Base-by-base conservation (phyloP, 2,888 invertebrate species). In the Phrixothrix hirtus region DNA sequence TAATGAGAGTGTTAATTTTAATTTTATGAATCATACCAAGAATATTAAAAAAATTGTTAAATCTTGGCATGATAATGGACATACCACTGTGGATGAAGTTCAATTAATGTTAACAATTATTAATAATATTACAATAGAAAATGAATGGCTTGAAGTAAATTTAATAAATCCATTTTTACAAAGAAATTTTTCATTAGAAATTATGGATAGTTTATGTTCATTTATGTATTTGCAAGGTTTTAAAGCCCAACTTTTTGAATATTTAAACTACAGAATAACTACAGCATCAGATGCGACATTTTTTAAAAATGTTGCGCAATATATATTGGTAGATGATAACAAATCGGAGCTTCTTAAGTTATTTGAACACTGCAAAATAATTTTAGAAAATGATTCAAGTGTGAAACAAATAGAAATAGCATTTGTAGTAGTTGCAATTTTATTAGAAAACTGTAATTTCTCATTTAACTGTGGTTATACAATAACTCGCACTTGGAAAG, bases 341-440 rank as follows among this genome's bases (percentile, higher is more conserved):
- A 10, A 39, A 47, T 12, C 14, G 11, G 4, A 25, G 1, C 14
- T 13, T 11, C 3, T 21, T n/a, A 7, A 26, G 6, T 11, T 53
- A 31, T 25, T 32, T 13, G 12, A 46, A 15, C 21, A 15, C 4
- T 52, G 47, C 12, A 38, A 10, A 11, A 10, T 37, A 6, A 41
- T 53, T 37, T 32, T 57, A 7, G 11, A 42, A 21, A 17, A 16
- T 15, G 11, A 29, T 10, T 9, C 15, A 17, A 41, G 21, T 12
- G 32, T 43, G 17, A 4, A 29, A 10, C 29, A 42, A 45, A 30
- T 51, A 17, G 12, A 35, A n/a, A 17, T 55, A 9, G 42, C 54
- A 13, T 58, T 48, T 45, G 37, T 32, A 35, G 36, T 51, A 3
- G 34, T 48, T 7, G 44, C 39, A 17, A 15, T 6, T 7, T 37